Conservation (phyloP, 2,113 vertebrate genomes). For the Eudyptes chrysolophus region DNA sequence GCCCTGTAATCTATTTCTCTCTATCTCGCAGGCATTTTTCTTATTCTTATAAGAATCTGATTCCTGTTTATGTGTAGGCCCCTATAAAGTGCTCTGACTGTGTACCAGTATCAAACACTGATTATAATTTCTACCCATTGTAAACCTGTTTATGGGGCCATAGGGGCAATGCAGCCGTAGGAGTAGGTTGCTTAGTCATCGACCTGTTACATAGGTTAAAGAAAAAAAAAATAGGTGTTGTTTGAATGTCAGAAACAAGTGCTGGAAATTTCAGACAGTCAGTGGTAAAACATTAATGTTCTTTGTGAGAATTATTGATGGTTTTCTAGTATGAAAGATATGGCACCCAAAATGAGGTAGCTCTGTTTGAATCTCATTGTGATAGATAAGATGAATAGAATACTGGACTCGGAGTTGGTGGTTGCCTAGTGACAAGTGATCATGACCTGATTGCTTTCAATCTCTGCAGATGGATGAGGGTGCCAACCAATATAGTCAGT, state of each 20-base stretch:
- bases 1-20: neutral
- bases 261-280: neutral
- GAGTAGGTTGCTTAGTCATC: neutral
- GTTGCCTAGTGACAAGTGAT: neutral
- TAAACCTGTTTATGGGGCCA: neutral
- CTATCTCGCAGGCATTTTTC: neutral
- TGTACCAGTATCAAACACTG: neutral
- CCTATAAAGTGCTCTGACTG: neutral
- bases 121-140: neutral
- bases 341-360: neutral
- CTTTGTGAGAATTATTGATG: neutral
- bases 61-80: neutral
- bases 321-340: neutral
- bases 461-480: neutral
- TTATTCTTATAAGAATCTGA: neutral
- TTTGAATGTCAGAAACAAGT: neutral
- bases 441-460: neutral
- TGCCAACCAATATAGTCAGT: neutral
- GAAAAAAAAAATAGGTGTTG: neutral
- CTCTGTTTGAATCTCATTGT: neutral
- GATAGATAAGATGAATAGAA: neutral
- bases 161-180: neutral
- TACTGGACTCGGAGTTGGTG: neutral
- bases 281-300: neutral
- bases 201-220: neutral